Evolutionary conservation across 2,888 invertebrate genomes (phyloP).

Genomic region (Netelia virgata): DNA sequence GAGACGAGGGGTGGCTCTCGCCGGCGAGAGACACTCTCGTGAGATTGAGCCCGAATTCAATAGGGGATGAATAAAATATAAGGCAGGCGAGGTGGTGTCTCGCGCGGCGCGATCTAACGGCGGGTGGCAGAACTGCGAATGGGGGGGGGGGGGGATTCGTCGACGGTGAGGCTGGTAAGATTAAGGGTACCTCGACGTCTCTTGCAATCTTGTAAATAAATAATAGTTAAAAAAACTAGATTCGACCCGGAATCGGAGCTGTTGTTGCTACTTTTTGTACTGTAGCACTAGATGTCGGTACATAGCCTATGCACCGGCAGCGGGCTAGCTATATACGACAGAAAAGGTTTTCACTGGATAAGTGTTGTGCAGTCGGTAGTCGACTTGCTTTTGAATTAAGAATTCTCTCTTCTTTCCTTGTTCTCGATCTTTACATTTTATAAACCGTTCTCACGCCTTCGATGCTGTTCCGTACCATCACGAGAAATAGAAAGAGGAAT

Average conservation of each 20-base stretch:
- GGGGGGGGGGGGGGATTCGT: conserved; percentile 45
- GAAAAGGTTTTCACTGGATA: conserved; percentile 48
- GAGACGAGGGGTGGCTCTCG: conserved; percentile 56
- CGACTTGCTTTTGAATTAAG: conserved; percentile 46
- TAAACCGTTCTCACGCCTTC: not conserved
- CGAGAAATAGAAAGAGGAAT: too few relatives aligned
- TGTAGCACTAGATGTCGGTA: conserved; percentile 40
- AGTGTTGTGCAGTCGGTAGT: conserved; percentile 25
- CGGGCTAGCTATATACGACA: conserved; percentile 11
- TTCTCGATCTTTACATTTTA: not conserved
- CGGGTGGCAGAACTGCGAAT: conserved; percentile 49
- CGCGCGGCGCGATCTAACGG: conserved; percentile 73
- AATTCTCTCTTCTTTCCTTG: conserved; percentile 11
- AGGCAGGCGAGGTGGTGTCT: conserved; percentile 67
- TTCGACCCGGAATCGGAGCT: conserved; percentile 57
- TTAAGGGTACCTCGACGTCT: conserved; percentile 76
- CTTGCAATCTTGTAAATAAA: conserved; percentile 79
- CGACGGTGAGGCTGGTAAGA: conserved; percentile 69
- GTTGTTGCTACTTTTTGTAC: conserved; percentile 43
- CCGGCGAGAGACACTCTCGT: conserved; percentile 81
- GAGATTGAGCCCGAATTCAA: conserved; percentile 84
- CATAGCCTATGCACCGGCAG: conserved; percentile 6
- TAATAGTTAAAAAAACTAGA: conserved; percentile 74
- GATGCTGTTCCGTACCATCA: not conserved
- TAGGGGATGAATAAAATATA: conserved; percentile 85